These are phyloP conservation scores for Corbicula japonica DNA, from an alignment of 2,888 invertebrate species.

Conservation along the genomic window DNA sequence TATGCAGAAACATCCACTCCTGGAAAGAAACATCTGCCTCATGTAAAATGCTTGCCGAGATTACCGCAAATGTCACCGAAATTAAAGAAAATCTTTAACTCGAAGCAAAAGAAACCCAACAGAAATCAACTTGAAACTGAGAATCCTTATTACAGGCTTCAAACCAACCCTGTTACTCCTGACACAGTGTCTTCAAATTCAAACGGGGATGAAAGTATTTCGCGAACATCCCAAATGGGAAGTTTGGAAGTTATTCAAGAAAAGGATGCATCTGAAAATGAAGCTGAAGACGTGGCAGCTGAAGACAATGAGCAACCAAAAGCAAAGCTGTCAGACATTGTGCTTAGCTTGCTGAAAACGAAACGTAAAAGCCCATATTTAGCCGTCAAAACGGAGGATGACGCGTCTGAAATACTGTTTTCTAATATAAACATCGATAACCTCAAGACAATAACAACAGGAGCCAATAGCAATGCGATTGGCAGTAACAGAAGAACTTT, in stretches of 20 bases:
- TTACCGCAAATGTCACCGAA: slow-evolving; percentile 55
- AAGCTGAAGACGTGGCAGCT: slow-evolving; percentile 27
- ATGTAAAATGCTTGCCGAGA: slow-evolving; percentile 49
- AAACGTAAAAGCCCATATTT: slow-evolving; percentile 34
- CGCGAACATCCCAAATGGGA: slow-evolving; percentile 11
- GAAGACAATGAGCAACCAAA: too few relatives aligned
- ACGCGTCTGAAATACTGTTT: slow-evolving; percentile 26
- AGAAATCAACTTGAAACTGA: too few relatives aligned
- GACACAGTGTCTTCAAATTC: too few relatives aligned
- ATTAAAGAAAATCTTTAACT: slow-evolving; percentile 49
- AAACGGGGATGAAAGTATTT: too few relatives aligned
- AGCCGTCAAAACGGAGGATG: slow-evolving; percentile 35
- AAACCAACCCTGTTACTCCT: too few relatives aligned
- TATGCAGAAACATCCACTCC: slow-evolving; percentile 20
- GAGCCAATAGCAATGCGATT: background rate
- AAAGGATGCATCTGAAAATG: slow-evolving; percentile 31
- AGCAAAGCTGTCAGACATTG: slow-evolving; percentile 50
- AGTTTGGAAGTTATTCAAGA: slow-evolving; percentile 43
- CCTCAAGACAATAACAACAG: slow-evolving; percentile 16
- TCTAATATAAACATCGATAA: slow-evolving; percentile 36
- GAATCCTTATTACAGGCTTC: too few relatives aligned
- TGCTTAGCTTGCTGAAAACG: slow-evolving; percentile 49
- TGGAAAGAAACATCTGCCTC: slow-evolving; percentile 27
- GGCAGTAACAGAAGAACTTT: too few relatives aligned
- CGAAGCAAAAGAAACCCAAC: slow-evolving; percentile 32